Conservation (phyloP, 2,113 vertebrate genomes). For the Tonatia bakeri region DNA sequence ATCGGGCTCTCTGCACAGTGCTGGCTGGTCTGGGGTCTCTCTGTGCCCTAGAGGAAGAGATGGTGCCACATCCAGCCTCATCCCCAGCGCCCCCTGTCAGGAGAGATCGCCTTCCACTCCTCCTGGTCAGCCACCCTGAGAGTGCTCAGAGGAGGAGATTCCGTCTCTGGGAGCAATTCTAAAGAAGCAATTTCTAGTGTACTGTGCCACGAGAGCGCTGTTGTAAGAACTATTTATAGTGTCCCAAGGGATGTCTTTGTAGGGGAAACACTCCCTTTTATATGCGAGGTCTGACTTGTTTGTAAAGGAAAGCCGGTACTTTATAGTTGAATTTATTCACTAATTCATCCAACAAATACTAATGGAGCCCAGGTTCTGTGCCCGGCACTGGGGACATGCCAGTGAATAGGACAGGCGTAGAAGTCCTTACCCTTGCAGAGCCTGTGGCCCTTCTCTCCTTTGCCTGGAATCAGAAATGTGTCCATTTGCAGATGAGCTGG, state of each 20-base stretch:
- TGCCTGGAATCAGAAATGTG: neutral
- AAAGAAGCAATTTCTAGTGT: neutral
- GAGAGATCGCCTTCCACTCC: neutral
- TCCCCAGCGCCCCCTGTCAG: neutral
- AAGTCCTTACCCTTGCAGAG: neutral
- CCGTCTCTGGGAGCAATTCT: neutral
- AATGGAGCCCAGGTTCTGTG: neutral
- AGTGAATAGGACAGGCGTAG: neutral
- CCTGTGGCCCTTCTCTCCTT: neutral
- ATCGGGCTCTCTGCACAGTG: neutral
- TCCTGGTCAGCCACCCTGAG: neutral
- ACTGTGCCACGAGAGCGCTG: neutral
- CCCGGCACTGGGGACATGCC: neutral
- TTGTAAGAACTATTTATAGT: conserved; percentile 17
- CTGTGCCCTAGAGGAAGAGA: neutral
- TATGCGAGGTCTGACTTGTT: neutral
- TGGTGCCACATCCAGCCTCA: neutral
- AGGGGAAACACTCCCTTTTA: neutral
- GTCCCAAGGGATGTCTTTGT: neutral
- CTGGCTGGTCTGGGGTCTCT: neutral
- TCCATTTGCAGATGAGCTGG: neutral
- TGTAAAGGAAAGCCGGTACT: neutral
- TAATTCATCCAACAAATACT: neutral
- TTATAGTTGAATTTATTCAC: neutral
- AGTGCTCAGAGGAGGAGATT: neutral